Percentiles rank a stretch among this genome's conserved stretches.
Conservation (phyloP, 2,113 vertebrate genomes). For the Xenopus tropicalis region DNA sequence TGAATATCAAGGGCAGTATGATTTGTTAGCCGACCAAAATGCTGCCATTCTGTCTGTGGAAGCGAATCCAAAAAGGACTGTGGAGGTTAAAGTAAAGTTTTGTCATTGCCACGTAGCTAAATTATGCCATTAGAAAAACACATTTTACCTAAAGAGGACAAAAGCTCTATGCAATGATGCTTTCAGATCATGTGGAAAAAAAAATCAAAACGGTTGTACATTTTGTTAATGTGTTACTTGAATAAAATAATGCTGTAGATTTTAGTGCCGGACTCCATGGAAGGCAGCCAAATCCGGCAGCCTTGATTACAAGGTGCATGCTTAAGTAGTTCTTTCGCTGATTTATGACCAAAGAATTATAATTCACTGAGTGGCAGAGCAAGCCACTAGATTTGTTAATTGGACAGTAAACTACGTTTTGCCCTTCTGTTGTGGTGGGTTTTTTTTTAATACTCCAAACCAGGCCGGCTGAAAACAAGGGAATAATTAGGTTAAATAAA, state of each 20-base stretch:
- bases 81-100: background rate
- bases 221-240: conserved; percentile 66
- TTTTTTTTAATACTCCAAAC: conserved; percentile 52
- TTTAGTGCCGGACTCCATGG: conserved; percentile 56
- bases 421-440: conserved; percentile 44
- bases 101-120: background rate
- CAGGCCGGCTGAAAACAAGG: conserved; percentile 46
- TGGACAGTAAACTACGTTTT: conserved; percentile 51
- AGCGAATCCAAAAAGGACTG: background rate
- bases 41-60: background rate
- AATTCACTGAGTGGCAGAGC: conserved; percentile 54
- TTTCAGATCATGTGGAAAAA: conserved; percentile 48
- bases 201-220: conserved; percentile 54
- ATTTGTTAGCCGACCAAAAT: background rate
- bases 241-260: conserved; percentile 58
- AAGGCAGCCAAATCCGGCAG: conserved; percentile 53
- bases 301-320: conserved; percentile 58
- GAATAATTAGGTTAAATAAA: conserved; percentile 45
- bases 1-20: background rate
- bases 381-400: conserved; percentile 57
- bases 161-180: conserved; percentile 49
- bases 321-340: conserved; percentile 58
- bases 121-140: background rate
- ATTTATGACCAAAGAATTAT: conserved; percentile 62
- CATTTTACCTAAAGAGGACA: conserved; percentile 50